Evolutionary conservation across 2,888 invertebrate species (phyloP).

Genomic region (Zonitis immaculata): DNA sequence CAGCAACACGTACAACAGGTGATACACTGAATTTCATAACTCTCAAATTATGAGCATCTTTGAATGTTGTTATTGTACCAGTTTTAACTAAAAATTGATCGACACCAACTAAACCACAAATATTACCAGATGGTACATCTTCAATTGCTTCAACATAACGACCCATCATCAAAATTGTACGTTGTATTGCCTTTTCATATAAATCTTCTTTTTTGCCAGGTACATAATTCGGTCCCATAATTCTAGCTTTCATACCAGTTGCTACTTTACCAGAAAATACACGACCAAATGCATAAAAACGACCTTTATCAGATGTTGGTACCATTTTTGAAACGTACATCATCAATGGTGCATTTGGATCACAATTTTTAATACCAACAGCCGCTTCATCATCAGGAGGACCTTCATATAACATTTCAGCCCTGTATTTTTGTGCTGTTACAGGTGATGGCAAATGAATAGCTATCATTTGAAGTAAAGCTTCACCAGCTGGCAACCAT

Average conservation of each 20-base stretch:
- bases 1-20: conserved; percentile 98
- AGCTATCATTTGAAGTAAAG: conserved; percentile 99
- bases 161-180: conserved; percentile 99
- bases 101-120: conserved; percentile 99
- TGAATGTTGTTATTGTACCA: conserved; percentile 97
- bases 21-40: conserved; percentile 99
- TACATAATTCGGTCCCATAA: conserved; percentile 98
- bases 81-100: conserved; percentile 99
- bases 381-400: conserved; percentile 90
- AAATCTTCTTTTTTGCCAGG: conserved; percentile 99
- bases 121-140: conserved; percentile 97
- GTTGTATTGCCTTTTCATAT: conserved; percentile 98
- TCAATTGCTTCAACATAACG: conserved; percentile 99
- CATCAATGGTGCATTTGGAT: conserved; percentile 97
- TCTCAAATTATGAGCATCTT: conserved; percentile 99
- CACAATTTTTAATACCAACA: conserved; percentile 65
- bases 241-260: conserved; percentile 91
- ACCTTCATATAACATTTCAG: conserved; percentile 99
- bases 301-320: conserved; percentile 98
- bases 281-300: conserved; percentile 99
- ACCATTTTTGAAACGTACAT: conserved; percentile 99
- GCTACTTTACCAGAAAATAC: conserved; percentile 92
- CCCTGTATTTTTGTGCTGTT: conserved; percentile 97
- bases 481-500: conserved; percentile 99
- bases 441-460: conserved; percentile 99